Base-by-base conservation (phyloP, 2,797 vertebrate species). In the Etheostoma perlongum region DNA sequence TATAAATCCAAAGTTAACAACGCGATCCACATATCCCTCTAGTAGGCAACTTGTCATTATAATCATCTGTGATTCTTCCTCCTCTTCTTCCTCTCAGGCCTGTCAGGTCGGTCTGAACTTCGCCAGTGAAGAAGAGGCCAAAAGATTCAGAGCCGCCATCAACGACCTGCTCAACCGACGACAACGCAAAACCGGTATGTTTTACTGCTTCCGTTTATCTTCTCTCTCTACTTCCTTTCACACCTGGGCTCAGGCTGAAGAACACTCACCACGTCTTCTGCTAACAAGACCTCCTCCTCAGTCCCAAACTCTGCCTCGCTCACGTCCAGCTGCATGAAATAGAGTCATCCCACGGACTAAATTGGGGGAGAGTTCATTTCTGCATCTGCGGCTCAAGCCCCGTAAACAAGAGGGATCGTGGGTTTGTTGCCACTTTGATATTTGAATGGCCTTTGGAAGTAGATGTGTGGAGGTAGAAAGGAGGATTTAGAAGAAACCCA, bases 91-190 rank as follows among this genome's bases (percentile, higher is more conserved):
- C 19, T 13, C 19, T 55, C 89, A 99, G 98, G 91, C 93, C 71
- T 97, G 96, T 95, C 97, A 99, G 93, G 92, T 99, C 70, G 98
- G 97, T 90, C 95, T 99, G 93, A 99, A 99, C 95, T 99, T 98
- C 86, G 97, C 98, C 89, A 99, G 95, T 70, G 98, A 99, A 94
- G 97, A 99, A 92, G 98, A 99, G 91, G 97, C 98, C 89, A 97
- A 97, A 92, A 94, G 96, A 83, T 98, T 99, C 92, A 91, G 96
- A 87, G 94, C 92, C 83, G 95, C 96, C 66, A 89, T 97, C 88
- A 95, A 94, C 55, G 98, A 99, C 74, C 93, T 99, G 78, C 94
- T 97, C 86, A 95, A 95, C 90, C 95, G 97, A 69, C 94, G 97
- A 54, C 97, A 97, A 64, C 97, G 96, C 85, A 98, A 97, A 94